These are phyloP conservation scores for Augochlorella aurata DNA, from an alignment of 2,888 invertebrate species.

Conservation along the genomic window DNA sequence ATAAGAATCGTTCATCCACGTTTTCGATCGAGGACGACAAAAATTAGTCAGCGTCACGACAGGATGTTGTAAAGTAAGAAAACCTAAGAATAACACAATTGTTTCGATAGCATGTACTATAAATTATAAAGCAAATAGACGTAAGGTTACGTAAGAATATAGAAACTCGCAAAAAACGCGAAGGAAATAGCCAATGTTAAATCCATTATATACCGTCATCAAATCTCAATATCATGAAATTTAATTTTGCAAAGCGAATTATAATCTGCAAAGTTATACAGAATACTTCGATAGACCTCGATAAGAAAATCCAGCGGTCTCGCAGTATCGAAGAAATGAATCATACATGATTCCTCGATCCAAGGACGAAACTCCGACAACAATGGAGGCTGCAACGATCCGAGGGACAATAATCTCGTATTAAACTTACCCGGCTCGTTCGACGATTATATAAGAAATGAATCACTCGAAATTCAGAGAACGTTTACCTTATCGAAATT, in stretches of 20 bases:
- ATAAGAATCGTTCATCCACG: too few species aligned
- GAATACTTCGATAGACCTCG: not conserved
- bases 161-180: too few species aligned
- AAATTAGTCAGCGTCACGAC: not conserved
- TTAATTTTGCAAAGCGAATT: too few species aligned
- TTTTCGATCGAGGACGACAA: not conserved
- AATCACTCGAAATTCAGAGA: constrained; percentile 21
- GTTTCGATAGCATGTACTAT: not conserved
- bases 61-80: not conserved
- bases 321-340: constrained; percentile 22
- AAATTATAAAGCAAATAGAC: too few species aligned
- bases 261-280: not conserved
- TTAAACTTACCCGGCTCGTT: constrained; percentile 21
- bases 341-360: constrained; percentile 32
- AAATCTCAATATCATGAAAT: too few species aligned
- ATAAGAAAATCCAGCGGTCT: not conserved
- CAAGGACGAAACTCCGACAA: constrained; percentile 49
- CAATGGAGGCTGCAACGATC: constrained; percentile 42
- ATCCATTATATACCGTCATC: too few species aligned
- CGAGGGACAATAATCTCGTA: constrained; percentile 50
- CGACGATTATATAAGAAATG: constrained; percentile 42
- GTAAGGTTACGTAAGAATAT: too few species aligned
- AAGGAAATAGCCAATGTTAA: too few species aligned
- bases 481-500: constrained; percentile 19
- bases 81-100: not conserved